These are phyloP conservation scores for Poecilia picta DNA, from an alignment of 2,797 vertebrate genomes.

Conservation along the genomic window DNA sequence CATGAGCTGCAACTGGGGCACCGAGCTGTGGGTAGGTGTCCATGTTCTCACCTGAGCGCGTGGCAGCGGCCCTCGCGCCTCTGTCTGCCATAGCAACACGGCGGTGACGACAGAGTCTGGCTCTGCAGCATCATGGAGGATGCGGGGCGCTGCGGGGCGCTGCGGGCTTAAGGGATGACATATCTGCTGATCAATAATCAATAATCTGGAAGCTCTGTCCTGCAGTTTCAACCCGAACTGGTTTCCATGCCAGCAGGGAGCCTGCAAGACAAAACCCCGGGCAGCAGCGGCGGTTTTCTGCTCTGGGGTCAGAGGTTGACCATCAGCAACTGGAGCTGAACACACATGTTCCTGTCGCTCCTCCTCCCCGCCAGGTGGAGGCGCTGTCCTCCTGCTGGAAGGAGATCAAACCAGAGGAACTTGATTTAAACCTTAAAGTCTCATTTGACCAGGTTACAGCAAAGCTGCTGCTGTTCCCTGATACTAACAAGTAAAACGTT, in stretches of 20 bases:
- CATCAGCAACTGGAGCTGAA: neutral
- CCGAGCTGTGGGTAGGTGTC: constrained; percentile 82
- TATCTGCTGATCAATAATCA: neutral
- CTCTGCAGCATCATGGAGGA: constrained; percentile 47
- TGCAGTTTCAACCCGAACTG: neutral
- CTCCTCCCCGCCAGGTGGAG: too few relatives aligned
- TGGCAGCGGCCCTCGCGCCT: constrained; percentile 26
- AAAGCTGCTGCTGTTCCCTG: too few relatives aligned
- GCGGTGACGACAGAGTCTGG: constrained; percentile 53
- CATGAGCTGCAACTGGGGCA: constrained; percentile 82
- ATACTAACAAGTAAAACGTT: too few relatives aligned
- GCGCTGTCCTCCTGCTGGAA: too few relatives aligned
- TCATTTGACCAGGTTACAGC: too few relatives aligned
- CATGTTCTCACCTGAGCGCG: neutral
- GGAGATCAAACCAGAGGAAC: too few relatives aligned
- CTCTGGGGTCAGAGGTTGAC: neutral
- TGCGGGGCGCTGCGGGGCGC: constrained; percentile 14
- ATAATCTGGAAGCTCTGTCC: neutral
- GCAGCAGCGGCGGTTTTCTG: neutral
- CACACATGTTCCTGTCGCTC: neutral
- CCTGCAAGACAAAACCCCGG: constrained; percentile 5
- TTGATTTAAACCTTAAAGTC: too few relatives aligned
- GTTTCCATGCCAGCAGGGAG: neutral
- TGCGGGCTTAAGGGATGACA: neutral
- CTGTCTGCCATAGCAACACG: constrained; percentile 66